A percentile compares a stretch with the other conserved stretches of the same genome.
Conservation (phyloP, 2,888 invertebrate genomes). For the Pseudococcus jackbeardsleyi region DNA sequence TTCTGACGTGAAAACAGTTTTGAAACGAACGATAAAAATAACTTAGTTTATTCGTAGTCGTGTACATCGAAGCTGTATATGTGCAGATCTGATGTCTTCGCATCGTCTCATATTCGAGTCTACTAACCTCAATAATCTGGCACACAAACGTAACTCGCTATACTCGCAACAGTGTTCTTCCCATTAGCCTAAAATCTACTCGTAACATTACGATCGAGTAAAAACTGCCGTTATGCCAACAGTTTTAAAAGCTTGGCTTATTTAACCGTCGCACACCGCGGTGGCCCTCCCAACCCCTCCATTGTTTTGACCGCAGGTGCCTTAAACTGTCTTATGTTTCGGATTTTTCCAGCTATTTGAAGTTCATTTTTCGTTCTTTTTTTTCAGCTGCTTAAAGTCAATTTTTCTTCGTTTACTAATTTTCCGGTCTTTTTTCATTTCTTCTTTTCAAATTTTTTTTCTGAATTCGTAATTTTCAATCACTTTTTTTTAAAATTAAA, state of each 20-base stretch:
- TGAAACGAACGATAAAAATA: constrained; percentile 25
- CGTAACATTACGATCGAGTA: background rate
- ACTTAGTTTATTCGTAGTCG: background rate
- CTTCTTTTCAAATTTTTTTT: too few relatives aligned
- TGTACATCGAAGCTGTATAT: background rate
- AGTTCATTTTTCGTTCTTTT: too few relatives aligned
- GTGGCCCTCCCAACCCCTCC: too few relatives aligned
- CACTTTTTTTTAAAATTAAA: too few relatives aligned
- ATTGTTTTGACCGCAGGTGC: too few relatives aligned
- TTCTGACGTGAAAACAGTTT: background rate
- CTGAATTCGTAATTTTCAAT: too few relatives aligned
- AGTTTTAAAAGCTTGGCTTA: constrained; percentile 45
- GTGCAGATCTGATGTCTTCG: constrained; percentile 45
- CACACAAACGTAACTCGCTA: constrained; percentile 12
- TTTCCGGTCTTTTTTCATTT: too few relatives aligned
- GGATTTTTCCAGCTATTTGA: too few relatives aligned
- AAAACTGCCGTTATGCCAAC: constrained; percentile 39
- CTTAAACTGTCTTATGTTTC: too few relatives aligned
- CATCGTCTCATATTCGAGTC: constrained; percentile 59
- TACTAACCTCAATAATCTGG: constrained; percentile 59
- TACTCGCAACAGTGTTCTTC: background rate
- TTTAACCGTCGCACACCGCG: background rate
- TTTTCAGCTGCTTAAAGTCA: too few relatives aligned
- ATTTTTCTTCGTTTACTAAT: too few relatives aligned
- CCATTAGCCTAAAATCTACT: background rate